Percentiles rank a stretch among this genome's conserved stretches.
These are phyloP conservation scores for Nesidiocoris tenuis DNA, from an alignment of 2,888 invertebrate species.

Conservation along the genomic window DNA sequence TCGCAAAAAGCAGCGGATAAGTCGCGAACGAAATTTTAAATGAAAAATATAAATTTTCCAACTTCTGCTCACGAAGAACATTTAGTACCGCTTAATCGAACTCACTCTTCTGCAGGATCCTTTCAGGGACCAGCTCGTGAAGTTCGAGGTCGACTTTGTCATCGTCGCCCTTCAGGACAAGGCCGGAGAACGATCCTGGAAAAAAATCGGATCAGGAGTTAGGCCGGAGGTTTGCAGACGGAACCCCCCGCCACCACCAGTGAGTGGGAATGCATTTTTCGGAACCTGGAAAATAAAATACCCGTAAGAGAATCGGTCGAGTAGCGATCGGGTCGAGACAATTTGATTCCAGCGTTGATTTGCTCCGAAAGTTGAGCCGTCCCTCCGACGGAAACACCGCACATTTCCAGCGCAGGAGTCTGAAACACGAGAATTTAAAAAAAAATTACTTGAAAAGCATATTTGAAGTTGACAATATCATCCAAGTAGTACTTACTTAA, in stretches of 20 bases:
- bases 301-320: slow-evolving; percentile 54
- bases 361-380: slow-evolving; percentile 53
- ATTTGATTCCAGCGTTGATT: slow-evolving; percentile 52
- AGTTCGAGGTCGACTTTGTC: slow-evolving; percentile 53
- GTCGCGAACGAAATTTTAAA: no score
- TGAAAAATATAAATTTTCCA: no score
- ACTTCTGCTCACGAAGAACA: no score
- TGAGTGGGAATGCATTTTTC: neutral
- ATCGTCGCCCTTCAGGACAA: slow-evolving; percentile 26
- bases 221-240: neutral
- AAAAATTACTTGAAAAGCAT: neutral
- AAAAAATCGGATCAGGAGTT: neutral
- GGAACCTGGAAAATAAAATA: slow-evolving; percentile 31
- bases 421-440: slow-evolving; percentile 10
- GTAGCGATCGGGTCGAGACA: slow-evolving; percentile 14
- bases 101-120: slow-evolving; percentile 55
- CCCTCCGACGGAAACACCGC: slow-evolving; percentile 49
- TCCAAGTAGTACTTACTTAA: no score
- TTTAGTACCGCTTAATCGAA: no score
- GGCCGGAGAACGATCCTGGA: slow-evolving; percentile 22
- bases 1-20: no score
- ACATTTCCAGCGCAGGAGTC: slow-evolving; percentile 49
- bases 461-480: neutral
- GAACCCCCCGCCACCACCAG: neutral
- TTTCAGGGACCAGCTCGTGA: slow-evolving; percentile 56